phyloP scores from a whole-genome alignment of 2,113 vertebrate genomes.

The Henicopernis longicauda region DNA sequence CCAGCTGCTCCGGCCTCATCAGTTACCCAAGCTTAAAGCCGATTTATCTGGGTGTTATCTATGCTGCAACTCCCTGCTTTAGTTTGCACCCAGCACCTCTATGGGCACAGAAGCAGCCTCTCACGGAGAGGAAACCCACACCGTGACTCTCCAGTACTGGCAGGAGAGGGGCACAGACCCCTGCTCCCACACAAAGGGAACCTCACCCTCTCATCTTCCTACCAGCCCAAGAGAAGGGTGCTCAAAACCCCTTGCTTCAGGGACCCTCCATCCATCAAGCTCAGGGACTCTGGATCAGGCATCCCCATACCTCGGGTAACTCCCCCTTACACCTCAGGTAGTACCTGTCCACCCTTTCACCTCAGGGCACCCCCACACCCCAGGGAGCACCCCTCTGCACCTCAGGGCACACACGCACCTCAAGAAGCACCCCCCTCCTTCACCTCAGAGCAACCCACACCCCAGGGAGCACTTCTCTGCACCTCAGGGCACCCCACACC shows the following conservation, averaged over 20 bases:
- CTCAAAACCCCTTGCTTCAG: not conserved
- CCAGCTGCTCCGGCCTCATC: not conserved
- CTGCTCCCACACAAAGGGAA: not conserved
- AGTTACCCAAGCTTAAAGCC: not conserved
- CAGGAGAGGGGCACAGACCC: not conserved
- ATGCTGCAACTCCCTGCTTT: not conserved
- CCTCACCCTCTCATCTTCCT: not conserved
- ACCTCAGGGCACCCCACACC: too few relatives aligned
- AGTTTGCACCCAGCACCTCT: not conserved
- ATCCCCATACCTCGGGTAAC: fast-evolving
- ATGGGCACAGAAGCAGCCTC: fast-evolving
- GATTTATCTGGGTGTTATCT: not conserved
- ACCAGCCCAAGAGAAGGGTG: not conserved
- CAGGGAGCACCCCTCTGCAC: not conserved
- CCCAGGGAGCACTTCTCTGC: not conserved
- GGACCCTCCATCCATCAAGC: too few relatives aligned
- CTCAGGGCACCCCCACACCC: not conserved
- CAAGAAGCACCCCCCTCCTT: too few relatives aligned
- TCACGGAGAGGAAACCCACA: not conserved
- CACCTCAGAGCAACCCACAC: not conserved
- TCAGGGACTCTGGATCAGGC: too few relatives aligned
- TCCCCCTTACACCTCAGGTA: too few relatives aligned
- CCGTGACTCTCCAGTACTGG: too few relatives aligned
- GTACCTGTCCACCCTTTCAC: too few relatives aligned
- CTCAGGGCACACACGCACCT: too few relatives aligned